phyloP scores from a whole-genome alignment of 1,140 invertebrate genomes.

The Bombus superbus region DNA sequence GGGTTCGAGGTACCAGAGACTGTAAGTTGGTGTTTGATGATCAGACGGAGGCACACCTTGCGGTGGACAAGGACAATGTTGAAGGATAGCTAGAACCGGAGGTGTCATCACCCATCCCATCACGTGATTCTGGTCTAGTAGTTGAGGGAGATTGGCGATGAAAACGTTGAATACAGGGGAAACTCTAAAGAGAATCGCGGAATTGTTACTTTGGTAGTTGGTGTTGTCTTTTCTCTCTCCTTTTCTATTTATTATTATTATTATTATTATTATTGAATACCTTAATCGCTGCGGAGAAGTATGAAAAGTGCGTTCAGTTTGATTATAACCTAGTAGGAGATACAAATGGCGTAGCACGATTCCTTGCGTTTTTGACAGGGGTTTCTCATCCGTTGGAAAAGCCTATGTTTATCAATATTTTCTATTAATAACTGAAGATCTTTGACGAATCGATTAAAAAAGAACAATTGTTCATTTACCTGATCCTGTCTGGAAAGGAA shows the following conservation, averaged over 20 bases:
- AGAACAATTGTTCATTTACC: slow-evolving; percentile 79
- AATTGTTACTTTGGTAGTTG: not conserved
- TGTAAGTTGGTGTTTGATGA: slow-evolving; percentile 88
- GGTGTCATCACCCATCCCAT: slow-evolving; percentile 94
- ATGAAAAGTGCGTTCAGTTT: slow-evolving; percentile 94
- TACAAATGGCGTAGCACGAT: slow-evolving; percentile 97
- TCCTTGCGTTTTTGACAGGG: slow-evolving; percentile 89
- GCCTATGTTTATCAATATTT: slow-evolving; percentile 79
- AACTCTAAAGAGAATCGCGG: slow-evolving; percentile 83
- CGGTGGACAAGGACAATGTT: slow-evolving; percentile 92
- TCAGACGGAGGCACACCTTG: slow-evolving; percentile 79
- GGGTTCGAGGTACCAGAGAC: slow-evolving; percentile 93
- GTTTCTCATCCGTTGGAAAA: slow-evolving; percentile 93
- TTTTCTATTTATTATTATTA: no score
- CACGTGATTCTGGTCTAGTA: slow-evolving; percentile 96
- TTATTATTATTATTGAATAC: slow-evolving; percentile 80
- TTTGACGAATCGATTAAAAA: not conserved
- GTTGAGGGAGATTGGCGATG: slow-evolving; percentile 94
- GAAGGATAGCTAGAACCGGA: slow-evolving; percentile 92
- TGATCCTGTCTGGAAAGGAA: slow-evolving; percentile 91
- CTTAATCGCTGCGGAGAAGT: slow-evolving; percentile 93
- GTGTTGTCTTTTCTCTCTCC: no score
- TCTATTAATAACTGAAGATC: not conserved
- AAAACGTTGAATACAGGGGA: slow-evolving; percentile 98
- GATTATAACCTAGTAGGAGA: slow-evolving; percentile 96